Base-by-base conservation (phyloP, 2,797 vertebrate genomes). In the Gallirallus australis region DNA sequence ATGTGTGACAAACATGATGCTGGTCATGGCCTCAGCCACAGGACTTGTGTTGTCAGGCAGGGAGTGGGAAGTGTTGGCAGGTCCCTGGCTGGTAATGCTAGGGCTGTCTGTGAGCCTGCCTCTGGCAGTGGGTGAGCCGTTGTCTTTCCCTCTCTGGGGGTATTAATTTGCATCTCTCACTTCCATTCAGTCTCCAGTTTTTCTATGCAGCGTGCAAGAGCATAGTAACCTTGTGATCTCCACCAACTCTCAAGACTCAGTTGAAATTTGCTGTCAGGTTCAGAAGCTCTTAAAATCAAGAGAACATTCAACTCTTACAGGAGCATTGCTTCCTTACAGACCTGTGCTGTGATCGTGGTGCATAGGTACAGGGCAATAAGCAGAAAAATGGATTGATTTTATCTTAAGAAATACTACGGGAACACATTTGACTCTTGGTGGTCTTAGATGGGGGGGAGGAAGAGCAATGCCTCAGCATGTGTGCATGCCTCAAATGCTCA, bases 381-480 rank as follows among this genome's bases (percentile, higher is more conserved):
- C 19, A 19, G 63, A 37, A 52, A 75, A 81, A 57, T 28, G 37
- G 24, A 63, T 11, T 75, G 56, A 81, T 57, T 75, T 42, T 42
- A 50, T 30, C 50, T 63, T 69, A 33, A 37, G 27, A 56, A 73
- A 27, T 68, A 20, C 35, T 63, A 1, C 15, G n/a, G 48, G 16
- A 52, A 47, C 37, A 17, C 6, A 16, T 61, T 66, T 0, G 2
- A 54, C 2, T 3, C 25, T 60, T 31, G 13, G 25, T 66, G 48
- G 15, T 66, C 25, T 66, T 39, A 40, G n/a, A 15, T 72, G 20
- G 33, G 11, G n/a, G 20, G 40, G 66, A 56, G 35, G 33, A 72
- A 37, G 23, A 19, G 31, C 1, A 0, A 18, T 27, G 12, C 54
- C 31, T 71, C 35, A 6, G 19, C 1, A 0, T 3, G 7, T 12